Percentiles rank a stretch among this genome's conserved stretches.
Conservation (phyloP, 2,888 invertebrate genomes). For the Rhyacophila evoluta region DNA sequence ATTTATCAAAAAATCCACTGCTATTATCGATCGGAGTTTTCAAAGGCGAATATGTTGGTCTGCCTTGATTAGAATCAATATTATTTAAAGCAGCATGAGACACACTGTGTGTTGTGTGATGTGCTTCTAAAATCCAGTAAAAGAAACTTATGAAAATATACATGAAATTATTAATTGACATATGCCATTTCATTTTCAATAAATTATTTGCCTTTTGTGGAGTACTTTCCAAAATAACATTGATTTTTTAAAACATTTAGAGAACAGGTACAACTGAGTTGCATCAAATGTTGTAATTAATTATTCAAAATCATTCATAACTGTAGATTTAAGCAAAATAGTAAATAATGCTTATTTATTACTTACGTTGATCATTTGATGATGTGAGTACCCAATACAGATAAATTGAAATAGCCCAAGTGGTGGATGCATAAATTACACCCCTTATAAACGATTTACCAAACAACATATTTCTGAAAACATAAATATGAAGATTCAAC, state of each 20-base stretch:
- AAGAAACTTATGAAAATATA: no score
- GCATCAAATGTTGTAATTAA: no score
- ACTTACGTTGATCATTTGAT: conserved; percentile 56
- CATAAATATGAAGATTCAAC: no score
- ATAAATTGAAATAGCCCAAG: conserved; percentile 80
- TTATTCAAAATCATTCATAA: no score
- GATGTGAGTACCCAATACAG: conserved; percentile 75
- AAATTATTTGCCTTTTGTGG: no score
- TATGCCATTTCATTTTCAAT: no score
- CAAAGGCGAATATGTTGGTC: neutral
- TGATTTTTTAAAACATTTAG: no score
- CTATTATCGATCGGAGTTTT: neutral
- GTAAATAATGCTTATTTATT: no score
- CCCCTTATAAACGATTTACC: conserved; percentile 80
- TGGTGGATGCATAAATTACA: conserved; percentile 78
- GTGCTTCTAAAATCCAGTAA: neutral
- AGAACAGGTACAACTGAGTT: no score
- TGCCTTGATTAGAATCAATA: neutral
- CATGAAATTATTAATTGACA: no score
- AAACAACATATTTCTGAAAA: conserved; percentile 58
- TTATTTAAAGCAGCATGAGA: neutral
- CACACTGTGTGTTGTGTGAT: neutral
- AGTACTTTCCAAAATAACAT: no score
- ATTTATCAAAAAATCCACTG: neutral
- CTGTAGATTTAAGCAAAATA: no score